These are phyloP conservation scores for Lipophrys pholis DNA, from an alignment of 2,113 vertebrate genomes.

Conservation along the genomic window DNA sequence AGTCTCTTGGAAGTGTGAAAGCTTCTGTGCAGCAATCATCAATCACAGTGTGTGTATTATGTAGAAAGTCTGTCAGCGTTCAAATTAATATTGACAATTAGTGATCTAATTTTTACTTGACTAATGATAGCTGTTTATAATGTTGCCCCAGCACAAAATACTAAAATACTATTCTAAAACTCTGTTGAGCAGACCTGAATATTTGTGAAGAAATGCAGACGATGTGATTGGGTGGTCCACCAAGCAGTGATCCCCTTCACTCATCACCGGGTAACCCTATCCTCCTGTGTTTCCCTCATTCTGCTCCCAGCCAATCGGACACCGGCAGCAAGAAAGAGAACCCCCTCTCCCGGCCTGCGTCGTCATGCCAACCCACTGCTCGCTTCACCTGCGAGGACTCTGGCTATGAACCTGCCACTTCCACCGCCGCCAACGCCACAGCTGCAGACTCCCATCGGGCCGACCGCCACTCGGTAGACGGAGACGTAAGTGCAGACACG, in stretches of 20 bases:
- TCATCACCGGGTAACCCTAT: slow-evolving; percentile 69
- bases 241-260: slow-evolving; percentile 37
- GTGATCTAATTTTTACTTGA: neutral
- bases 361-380: slow-evolving; percentile 64
- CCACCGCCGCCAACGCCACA: slow-evolving; percentile 32
- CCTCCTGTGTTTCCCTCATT: slow-evolving; percentile 45
- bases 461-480: slow-evolving; percentile 73
- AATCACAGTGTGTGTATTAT: no score
- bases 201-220: slow-evolving; percentile 37
- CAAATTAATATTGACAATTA: neutral
- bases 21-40: no score
- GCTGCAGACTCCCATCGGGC: slow-evolving; percentile 66
- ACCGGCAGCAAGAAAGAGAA: slow-evolving; percentile 88
- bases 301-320: slow-evolving; percentile 84
- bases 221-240: slow-evolving; percentile 53
- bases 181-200: neutral
- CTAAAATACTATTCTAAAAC: neutral
- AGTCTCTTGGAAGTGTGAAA: no score
- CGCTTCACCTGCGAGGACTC: slow-evolving; percentile 59
- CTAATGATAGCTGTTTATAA: neutral
- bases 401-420: slow-evolving; percentile 65
- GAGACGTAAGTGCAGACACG: slow-evolving; percentile 78
- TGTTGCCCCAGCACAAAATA: neutral
- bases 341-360: slow-evolving; percentile 56
- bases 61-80: neutral